Conservation (phyloP, 2,797 vertebrate species). For the Nasua narica region DNA sequence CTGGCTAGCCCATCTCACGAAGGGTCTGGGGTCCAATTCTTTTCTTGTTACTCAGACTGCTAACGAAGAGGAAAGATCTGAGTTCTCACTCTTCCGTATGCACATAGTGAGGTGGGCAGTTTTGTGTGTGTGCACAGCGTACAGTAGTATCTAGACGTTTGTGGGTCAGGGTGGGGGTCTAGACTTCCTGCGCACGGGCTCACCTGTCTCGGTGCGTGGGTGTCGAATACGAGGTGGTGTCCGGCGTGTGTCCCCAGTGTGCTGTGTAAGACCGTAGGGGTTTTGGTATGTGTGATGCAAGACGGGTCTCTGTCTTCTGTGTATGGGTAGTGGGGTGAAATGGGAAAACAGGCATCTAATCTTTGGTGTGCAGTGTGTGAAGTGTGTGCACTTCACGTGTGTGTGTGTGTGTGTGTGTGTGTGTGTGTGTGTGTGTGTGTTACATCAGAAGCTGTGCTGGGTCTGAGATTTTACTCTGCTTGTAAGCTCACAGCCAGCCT, state of each 20-base stretch:
- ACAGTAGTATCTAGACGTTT: neutral
- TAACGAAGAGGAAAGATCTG: neutral
- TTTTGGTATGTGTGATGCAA: neutral
- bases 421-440: neutral
- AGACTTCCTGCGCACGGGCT: neutral
- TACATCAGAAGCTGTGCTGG: neutral
- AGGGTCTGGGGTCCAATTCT: neutral
- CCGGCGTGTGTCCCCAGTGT: neutral
- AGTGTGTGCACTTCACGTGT: neutral
- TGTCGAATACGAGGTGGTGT: neutral
- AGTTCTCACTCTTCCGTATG: neutral
- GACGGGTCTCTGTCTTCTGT: neutral
- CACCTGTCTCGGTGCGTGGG: neutral
- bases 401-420: neutral
- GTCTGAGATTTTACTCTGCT: neutral
- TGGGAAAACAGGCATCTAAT: neutral
- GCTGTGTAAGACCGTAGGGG: too few species aligned
- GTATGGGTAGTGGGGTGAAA: neutral
- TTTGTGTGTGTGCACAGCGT: neutral
- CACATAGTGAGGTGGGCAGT: neutral
- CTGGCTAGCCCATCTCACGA: neutral
- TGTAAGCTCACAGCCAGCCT: neutral
- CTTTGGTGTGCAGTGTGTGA: neutral
- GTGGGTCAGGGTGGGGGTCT: rapidly evolving
- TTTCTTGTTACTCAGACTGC: neutral